Evolutionary conservation across 2,113 vertebrate species (phyloP).

Genomic region (Takifugu flavidus): DNA sequence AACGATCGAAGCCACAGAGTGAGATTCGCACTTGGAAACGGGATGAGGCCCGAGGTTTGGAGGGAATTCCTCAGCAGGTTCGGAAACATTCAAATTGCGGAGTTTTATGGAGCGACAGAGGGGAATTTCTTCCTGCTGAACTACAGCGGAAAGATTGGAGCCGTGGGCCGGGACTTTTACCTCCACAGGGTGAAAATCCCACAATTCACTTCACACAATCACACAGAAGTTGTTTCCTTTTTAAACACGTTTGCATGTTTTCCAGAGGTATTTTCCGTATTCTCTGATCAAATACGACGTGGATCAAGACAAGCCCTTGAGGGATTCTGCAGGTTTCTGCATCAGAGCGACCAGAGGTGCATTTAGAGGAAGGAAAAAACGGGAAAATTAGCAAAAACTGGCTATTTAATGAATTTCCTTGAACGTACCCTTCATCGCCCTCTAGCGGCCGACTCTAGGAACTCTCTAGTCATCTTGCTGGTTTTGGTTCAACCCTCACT

Average conservation of each 20-base stretch:
- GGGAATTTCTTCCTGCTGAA: slow-evolving; percentile 78
- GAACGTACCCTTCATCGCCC: no score
- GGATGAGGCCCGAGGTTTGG: slow-evolving; percentile 81
- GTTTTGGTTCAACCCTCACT: neutral
- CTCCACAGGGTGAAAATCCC: slow-evolving; percentile 69
- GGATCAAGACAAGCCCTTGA: slow-evolving; percentile 72
- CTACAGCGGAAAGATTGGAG: slow-evolving; percentile 77
- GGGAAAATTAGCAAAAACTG: neutral
- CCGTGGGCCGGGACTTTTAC: slow-evolving; percentile 74
- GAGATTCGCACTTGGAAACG: slow-evolving; percentile 79
- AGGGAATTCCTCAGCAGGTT: slow-evolving; percentile 79
- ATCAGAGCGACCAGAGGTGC: slow-evolving; percentile 74
- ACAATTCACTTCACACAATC: neutral
- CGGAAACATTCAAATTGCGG: slow-evolving; percentile 74
- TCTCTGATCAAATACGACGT: slow-evolving; percentile 79
- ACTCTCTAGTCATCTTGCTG: no score
- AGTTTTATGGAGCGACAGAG: slow-evolving; percentile 84
- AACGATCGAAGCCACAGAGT: slow-evolving; percentile 77
- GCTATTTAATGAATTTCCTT: no score
- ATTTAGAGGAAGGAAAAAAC: neutral
- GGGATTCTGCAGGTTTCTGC: slow-evolving; percentile 79
- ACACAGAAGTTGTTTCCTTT: neutral
- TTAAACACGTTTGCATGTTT: neutral
- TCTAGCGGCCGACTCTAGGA: no score
- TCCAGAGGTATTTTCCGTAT: slow-evolving; percentile 33